A percentile compares a stretch with the other conserved stretches of the same genome.
phyloP scores from a whole-genome alignment of 2,797 vertebrate genomes.

The Denticeps clupeoides region DNA sequence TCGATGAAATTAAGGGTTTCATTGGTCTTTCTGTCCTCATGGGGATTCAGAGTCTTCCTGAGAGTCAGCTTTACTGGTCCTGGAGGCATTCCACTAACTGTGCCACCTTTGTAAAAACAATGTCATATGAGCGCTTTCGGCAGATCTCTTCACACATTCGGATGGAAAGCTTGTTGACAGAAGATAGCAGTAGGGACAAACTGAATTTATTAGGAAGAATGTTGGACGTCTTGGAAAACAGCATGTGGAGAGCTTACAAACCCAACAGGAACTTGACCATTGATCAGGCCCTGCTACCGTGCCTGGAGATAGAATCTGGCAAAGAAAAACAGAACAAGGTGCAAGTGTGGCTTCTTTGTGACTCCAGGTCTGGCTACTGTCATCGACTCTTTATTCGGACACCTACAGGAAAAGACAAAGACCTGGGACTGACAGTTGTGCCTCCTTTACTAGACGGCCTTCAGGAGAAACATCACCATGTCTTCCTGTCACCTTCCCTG shows the following conservation, averaged over 20 bases:
- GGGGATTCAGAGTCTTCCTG: slow-evolving; percentile 52
- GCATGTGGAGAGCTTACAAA: slow-evolving; percentile 49
- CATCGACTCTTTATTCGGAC: slow-evolving; percentile 55
- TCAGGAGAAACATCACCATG: slow-evolving; percentile 54
- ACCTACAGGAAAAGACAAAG: slow-evolving; percentile 20
- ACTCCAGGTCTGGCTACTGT: slow-evolving; percentile 71
- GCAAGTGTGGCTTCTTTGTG: slow-evolving; percentile 66
- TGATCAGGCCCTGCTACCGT: slow-evolving; percentile 52
- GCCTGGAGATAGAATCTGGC: slow-evolving; percentile 36
- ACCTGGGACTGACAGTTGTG: slow-evolving; percentile 46
- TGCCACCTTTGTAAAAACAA: slow-evolving; percentile 52
- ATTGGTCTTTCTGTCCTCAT: slow-evolving; percentile 60
- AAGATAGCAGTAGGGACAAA: slow-evolving; percentile 28
- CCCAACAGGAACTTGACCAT: slow-evolving; percentile 59
- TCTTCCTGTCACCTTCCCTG: slow-evolving; percentile 55
- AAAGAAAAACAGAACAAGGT: slow-evolving; percentile 27
- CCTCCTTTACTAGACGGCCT: slow-evolving; percentile 45
- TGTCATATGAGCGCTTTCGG: slow-evolving; percentile 54
- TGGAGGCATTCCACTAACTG: slow-evolving; percentile 50
- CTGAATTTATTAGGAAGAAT: slow-evolving; percentile 53
- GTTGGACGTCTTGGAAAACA: slow-evolving; percentile 42
- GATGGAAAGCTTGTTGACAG: slow-evolving; percentile 45
- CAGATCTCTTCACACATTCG: slow-evolving; percentile 51
- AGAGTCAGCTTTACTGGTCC: slow-evolving; percentile 57
- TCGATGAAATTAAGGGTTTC: slow-evolving; percentile 54